Evolutionary conservation across 1,140 invertebrate genomes (phyloP), one percentile per base, ranked within the genome.

Genomic region (Papilio dardanus): DNA sequence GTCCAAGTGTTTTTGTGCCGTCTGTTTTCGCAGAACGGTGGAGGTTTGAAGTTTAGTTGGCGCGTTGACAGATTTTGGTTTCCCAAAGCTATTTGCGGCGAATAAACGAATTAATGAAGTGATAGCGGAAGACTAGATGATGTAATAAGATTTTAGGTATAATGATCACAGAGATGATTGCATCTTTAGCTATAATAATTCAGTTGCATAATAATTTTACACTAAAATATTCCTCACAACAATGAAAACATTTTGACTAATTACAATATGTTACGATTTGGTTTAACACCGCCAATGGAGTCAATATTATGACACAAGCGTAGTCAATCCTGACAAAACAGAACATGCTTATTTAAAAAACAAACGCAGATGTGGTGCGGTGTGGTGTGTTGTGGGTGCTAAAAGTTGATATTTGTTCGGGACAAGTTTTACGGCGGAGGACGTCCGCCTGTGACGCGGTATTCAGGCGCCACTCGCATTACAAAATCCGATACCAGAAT

Each of bases 391-490:
- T 74, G 83, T 28, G 54, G 86, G 86, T 85, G 88, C 83, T 87
- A 89, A 89, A 89, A 89, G 77, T 87, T 87, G 68, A 76, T 89
- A 88, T 91, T 92, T 88, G 83, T 88, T 88, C 81, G 87, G 86
- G 86, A 86, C 89, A 81, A 86, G 82, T 88, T 91, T 90, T 87
- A 90, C 84, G 81, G 74, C 66, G 67, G 77, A 50, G 81, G 84
- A 89, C 84, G 82, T 88, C 84, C 85, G 89, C 79, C 82, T 76
- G 68, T 79, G 76, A 46, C 83, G 54, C 85, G 86, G 87, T 85
- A 86, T 87, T 77, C 75, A 88, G 91, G 91, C 91, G 91, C 91
- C 91, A 88, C 77, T 82, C 58, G 75, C 90, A 92, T 92, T 92
- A 92, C 86, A 88, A 86, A 85, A 85, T 82, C 82, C 87, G 88